Percentiles rank a stretch among this genome's conserved stretches.
Conservation (phyloP, 2,797 vertebrate genomes). For the Paguma larvata region DNA sequence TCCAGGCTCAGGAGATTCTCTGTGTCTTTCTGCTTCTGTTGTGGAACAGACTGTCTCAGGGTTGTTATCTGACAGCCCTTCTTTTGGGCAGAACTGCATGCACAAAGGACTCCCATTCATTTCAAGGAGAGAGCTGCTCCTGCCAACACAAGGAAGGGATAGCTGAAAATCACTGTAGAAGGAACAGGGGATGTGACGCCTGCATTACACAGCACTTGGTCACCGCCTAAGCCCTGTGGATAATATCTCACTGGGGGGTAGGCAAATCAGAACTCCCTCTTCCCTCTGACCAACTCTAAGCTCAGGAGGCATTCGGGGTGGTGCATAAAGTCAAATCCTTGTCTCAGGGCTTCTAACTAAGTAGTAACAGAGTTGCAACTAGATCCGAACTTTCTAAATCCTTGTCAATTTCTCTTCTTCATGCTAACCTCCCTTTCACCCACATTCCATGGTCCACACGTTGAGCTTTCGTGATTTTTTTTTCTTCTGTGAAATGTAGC, state of each 20-base stretch:
- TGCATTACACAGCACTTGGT: neutral
- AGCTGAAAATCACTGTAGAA: neutral
- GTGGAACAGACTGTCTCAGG: neutral
- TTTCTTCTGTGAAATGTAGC: neutral
- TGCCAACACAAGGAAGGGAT: neutral
- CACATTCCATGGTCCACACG: neutral
- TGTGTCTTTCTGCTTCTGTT: conserved; percentile 30
- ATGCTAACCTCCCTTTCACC: neutral
- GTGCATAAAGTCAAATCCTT: conserved; percentile 5
- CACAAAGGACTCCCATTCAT: neutral
- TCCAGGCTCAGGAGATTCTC: conserved; percentile 7
- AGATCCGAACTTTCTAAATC: neutral
- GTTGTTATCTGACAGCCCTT: neutral
- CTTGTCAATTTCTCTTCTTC: neutral
- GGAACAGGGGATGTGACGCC: neutral
- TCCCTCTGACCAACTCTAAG: neutral
- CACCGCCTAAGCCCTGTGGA: neutral
- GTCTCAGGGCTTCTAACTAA: neutral
- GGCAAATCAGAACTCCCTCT: neutral
- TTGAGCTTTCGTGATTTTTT: neutral
- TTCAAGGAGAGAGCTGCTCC: neutral
- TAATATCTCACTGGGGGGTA: neutral
- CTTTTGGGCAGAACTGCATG: neutral
- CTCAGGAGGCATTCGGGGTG: neutral
- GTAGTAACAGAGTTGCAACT: neutral